Evolutionary conservation across 2,113 vertebrate species (phyloP), one percentile per base, ranked within the genome.

Genomic region (Daubentonia madagascariensis): DNA sequence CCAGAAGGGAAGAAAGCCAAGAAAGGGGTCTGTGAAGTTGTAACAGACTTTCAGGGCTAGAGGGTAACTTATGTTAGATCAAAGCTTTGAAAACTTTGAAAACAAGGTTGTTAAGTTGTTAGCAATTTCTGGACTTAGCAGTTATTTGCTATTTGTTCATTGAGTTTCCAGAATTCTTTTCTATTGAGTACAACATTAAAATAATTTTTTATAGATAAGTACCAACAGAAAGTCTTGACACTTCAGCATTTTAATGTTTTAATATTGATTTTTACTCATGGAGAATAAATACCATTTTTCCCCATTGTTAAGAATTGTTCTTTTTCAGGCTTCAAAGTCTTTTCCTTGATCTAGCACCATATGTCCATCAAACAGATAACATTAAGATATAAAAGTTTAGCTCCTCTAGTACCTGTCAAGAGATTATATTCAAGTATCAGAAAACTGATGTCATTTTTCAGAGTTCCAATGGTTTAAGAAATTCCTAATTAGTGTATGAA

Each of bases 81-180:
- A 85, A 78, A 92, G 40, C 28, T 95, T 93, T 57, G 20, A 67
- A 45, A 65, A 43, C 57, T 85, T 89, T 93, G 79, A 94, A 96
- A 89, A 95, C 17, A 96, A 78, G 20, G 9, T 37, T 83, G n/a
- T 45, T 57, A 93, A 43, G 3, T 37, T 91, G 75, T 90, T 57
- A 50, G 18, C 40, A 90, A 23, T 79, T 94, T 95, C 25, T 67
- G 5, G 30, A 30, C 73, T 73, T 32, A 63, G 22, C 17, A 92
- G 4, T 52, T 75, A 54, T 85, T 92, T 94, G 12, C 8, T 89
- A 30, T 94, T 89, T 95, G 12, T 89, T 97, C 32, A 40, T 8
- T 80, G 28, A 45, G 5, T 83, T 84, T 84, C 18, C 61, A 89
- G 25, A 11, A 48, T 76, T 45, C 40, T 20, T 87, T 90, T 96